Conservation (phyloP, 2,113 vertebrate genomes). For the Phylloscopus trochiloides region DNA sequence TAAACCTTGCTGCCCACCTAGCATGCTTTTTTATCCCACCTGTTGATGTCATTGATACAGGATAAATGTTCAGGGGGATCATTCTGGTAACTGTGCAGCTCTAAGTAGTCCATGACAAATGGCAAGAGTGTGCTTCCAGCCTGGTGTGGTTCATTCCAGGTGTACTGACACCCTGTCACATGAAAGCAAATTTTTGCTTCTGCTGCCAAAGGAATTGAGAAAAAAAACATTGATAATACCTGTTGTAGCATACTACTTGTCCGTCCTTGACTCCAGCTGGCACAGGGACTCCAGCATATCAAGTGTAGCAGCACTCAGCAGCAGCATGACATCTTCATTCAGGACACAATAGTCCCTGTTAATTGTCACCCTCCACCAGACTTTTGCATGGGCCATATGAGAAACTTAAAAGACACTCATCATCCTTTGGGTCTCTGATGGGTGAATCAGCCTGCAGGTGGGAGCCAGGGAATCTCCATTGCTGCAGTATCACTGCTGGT, state of each 20-base stretch:
- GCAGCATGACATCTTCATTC: fast-evolving
- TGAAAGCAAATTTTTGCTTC: not conserved
- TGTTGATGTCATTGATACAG: fast-evolving
- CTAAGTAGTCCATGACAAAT: not conserved
- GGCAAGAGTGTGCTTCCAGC: not conserved
- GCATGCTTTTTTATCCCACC: not conserved
- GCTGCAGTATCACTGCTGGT: not conserved
- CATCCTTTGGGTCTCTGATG: not conserved
- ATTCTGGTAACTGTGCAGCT: not conserved
- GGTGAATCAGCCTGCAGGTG: not conserved
- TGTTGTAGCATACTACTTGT: not conserved
- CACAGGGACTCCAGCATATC: not conserved
- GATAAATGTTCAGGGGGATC: no score
- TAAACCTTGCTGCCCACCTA: not conserved
- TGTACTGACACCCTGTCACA: not conserved
- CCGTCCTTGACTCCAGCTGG: not conserved
- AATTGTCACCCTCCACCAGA: not conserved
- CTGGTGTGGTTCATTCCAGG: fast-evolving
- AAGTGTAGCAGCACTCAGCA: not conserved
- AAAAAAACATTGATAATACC: not conserved
- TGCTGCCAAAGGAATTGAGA: not conserved
- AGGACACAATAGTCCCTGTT: not conserved
- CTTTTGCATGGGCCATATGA: not conserved
- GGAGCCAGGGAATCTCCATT: not conserved
- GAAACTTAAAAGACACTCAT: not conserved